These are phyloP conservation scores for Sardina pilchardus DNA, from an alignment of 2,113 vertebrate species.

Conservation along the genomic window DNA sequence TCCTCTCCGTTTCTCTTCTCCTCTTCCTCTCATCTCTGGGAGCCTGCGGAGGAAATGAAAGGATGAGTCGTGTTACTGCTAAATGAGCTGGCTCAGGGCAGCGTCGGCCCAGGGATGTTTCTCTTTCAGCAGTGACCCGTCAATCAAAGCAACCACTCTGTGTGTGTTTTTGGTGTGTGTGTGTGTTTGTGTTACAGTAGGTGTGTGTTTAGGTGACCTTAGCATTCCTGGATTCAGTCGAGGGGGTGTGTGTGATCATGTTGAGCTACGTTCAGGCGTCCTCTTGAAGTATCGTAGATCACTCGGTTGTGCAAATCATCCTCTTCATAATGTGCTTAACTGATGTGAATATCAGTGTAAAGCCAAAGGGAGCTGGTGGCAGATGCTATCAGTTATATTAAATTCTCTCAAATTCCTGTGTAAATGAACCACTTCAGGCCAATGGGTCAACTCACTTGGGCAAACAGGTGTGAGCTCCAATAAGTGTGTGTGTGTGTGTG, in stretches of 20 bases:
- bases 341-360: neutral
- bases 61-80: neutral
- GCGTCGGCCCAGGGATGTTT: neutral
- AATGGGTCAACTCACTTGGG: neutral
- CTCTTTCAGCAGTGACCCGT: neutral
- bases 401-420: neutral
- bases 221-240: neutral
- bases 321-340: neutral
- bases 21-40: neutral
- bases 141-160: neutral
- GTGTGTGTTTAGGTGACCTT: neutral
- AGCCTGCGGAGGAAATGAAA: neutral
- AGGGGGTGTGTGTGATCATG: neutral
- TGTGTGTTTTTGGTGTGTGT: neutral
- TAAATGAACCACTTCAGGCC: neutral
- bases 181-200: neutral
- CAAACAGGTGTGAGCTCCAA: neutral
- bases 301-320: neutral
- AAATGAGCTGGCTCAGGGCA: neutral
- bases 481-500: neutral
- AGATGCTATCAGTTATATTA: slow-evolving; percentile 14
- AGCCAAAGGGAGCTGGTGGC: neutral
- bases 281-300: neutral
- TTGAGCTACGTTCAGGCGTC: neutral
- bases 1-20: neutral